Conservation (phyloP, 1,140 invertebrate genomes). For the Wasmannia auropunctata region DNA sequence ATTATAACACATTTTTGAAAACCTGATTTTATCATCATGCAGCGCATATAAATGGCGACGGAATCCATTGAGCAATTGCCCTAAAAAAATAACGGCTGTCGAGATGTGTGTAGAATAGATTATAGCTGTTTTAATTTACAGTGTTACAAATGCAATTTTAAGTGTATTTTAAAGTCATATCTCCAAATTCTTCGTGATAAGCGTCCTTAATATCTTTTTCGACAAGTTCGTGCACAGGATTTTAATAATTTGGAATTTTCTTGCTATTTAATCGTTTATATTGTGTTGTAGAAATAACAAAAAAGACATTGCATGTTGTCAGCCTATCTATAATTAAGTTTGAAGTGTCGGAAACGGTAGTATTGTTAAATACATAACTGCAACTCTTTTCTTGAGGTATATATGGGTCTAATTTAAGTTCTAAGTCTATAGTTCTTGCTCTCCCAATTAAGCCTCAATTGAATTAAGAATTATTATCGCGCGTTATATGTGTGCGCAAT, state of each 20-base stretch:
- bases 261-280: neutral
- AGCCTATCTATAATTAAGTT: neutral
- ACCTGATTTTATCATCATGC: neutral
- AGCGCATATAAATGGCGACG: neutral
- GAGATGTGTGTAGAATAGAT: conserved; percentile 29
- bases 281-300: neutral
- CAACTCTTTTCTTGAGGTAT: neutral
- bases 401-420: neutral
- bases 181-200: neutral
- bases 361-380: neutral
- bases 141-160: neutral
- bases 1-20: neutral
- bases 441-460: neutral
- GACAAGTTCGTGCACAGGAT: neutral
- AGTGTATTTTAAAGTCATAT: neutral
- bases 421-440: neutral
- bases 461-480: neutral
- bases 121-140: neutral
- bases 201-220: neutral
- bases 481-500: neutral
- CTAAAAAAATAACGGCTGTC: neutral
- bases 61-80: conserved; percentile 21
- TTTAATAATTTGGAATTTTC: neutral
- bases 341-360: neutral
- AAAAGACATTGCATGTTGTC: neutral